Evolutionary conservation across 2,888 invertebrate genomes (phyloP), one percentile per base, ranked within the genome.

Genomic region (Sphinx pinastri): DNA sequence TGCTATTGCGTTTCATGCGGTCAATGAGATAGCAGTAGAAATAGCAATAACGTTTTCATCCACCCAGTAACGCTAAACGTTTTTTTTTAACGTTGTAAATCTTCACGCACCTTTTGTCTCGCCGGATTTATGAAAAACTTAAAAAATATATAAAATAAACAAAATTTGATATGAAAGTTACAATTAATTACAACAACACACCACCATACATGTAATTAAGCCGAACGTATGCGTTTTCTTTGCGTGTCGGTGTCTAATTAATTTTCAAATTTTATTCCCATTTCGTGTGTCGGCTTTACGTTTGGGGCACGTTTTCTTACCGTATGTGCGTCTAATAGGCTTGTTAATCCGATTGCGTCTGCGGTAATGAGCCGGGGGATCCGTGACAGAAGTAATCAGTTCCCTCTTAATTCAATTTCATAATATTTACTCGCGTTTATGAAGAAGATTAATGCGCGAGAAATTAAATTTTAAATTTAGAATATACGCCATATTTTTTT

Each of bases 271-370:
- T 19, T 49, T 47, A 49, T 63, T 63, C 49, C 47, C 63, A 63
- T 63, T 60, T 60, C 59, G 45, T 38, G 54, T 11, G 5, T 31
- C 25, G 54, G 60, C 54, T 59, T 59, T 38, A 67, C 69, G 25
- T 63, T 68, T 60, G 19, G 71, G 70, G 70, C 76, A 71, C 71
- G 74, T 73, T 77, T 78, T 74, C 71, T 69, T 71, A 71, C 67
- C 57, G 72, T 69, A 71, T 77, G 72, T 71, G 76, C 67, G 71
- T 68, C 69, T 74, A 71, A 76, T 76, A 74, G 74, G 73, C 70
- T 68, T 72, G 72, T 71, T 81, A 81, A 81, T 79, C 78, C 71
- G 74, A 81, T 81, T 79, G 72, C 71, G 73, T 73, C 68, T 45
- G 69, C 68, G 75, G 73, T 77, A 81, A 79, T 78, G 76, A 76